Evolutionary conservation across 2,113 vertebrate genomes (phyloP).

Genomic region (Larimichthys crocea): DNA sequence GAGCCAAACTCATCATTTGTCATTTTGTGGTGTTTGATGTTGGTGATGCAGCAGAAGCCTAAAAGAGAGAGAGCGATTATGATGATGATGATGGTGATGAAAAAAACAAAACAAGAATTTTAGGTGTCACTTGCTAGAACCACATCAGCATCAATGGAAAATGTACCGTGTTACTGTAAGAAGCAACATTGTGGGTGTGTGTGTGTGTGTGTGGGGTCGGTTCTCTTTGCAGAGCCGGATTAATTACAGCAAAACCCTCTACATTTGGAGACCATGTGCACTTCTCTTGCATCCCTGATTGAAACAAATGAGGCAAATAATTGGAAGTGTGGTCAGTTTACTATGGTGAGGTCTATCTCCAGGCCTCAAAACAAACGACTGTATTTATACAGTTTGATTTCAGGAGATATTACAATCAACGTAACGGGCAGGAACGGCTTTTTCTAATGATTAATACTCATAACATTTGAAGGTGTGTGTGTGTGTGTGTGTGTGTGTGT

Average conservation of each 20-base stretch:
- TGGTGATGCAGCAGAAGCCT: not conserved
- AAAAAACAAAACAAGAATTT: not conserved
- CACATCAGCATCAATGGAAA: not conserved
- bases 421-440: slow-evolving; percentile 9
- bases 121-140: not conserved
- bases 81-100: too few relatives aligned
- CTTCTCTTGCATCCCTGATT: slow-evolving; percentile 61
- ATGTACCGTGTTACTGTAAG: not conserved
- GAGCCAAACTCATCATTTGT: slow-evolving; percentile 18
- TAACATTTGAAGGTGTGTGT: not conserved
- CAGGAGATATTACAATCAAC: slow-evolving; percentile 56
- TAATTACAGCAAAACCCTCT: slow-evolving; percentile 32
- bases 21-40: slow-evolving; percentile 50
- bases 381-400: slow-evolving; percentile 62
- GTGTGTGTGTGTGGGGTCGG: not conserved
- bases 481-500: not conserved
- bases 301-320: slow-evolving; percentile 78
- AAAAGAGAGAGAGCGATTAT: not conserved
- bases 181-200: not conserved
- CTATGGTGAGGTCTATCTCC: slow-evolving; percentile 27
- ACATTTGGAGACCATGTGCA: slow-evolving; percentile 67
- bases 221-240: slow-evolving; percentile 29
- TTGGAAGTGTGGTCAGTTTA: slow-evolving; percentile 58
- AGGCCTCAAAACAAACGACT: slow-evolving; percentile 56
- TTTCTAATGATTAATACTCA: slow-evolving; percentile 22